These are phyloP conservation scores for Podiceps cristatus DNA, from an alignment of 2,113 vertebrate species.

Conservation along the genomic window DNA sequence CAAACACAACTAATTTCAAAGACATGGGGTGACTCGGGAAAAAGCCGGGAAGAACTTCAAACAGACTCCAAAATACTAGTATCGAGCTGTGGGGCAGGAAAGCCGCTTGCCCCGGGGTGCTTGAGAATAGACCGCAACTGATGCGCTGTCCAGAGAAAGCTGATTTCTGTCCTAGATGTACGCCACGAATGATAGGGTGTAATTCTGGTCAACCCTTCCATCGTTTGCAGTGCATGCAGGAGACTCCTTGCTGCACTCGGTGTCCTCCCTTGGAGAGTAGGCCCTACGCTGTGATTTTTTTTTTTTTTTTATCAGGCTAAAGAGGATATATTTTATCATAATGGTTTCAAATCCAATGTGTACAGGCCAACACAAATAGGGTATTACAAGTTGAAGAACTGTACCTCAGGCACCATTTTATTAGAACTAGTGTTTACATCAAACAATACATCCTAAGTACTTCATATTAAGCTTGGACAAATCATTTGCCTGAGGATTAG, in stretches of 20 bases:
- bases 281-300: conserved; percentile 3
- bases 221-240: accelerated
- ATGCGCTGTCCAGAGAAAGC: accelerated
- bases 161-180: background rate
- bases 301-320: conserved; percentile 80
- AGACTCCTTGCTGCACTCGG: background rate
- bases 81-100: background rate
- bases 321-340: conserved; percentile 91
- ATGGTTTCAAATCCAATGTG: conserved; percentile 84
- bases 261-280: background rate
- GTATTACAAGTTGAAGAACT: conserved; percentile 93
- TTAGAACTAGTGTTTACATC: conserved; percentile 98
- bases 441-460: conserved; percentile 96
- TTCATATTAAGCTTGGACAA: conserved; percentile 99
- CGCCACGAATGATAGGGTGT: accelerated
- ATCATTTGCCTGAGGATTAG: conserved; percentile 99
- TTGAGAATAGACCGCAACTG: background rate
- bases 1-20: background rate
- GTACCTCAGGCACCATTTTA: conserved; percentile 94
- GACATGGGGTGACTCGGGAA: accelerated
- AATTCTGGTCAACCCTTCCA: background rate
- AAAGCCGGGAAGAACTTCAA: background rate
- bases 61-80: background rate
- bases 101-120: background rate
- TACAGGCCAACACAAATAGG: conserved; percentile 90